Conservation (phyloP, 2,888 invertebrate species). For the Drosophila barbarae region DNA sequence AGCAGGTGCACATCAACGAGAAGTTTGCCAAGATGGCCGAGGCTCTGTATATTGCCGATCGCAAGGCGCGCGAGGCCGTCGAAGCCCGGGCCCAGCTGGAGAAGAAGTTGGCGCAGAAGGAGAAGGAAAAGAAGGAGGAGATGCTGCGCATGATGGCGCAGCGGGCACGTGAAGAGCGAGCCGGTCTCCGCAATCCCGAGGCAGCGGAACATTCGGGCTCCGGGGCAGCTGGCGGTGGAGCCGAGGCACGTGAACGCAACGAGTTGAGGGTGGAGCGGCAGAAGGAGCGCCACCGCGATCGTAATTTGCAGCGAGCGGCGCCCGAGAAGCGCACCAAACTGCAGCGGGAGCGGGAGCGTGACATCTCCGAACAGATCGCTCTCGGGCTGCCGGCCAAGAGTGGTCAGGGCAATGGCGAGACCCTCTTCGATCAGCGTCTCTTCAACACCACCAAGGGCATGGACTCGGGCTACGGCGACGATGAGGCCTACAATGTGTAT, state of each 20-base stretch:
- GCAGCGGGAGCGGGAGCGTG: slow-evolving; percentile 94
- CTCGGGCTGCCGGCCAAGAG: slow-evolving; percentile 94
- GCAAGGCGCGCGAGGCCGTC: slow-evolving; percentile 98
- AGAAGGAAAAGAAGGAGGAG: slow-evolving; percentile 99
- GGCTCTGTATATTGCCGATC: slow-evolving; percentile 97
- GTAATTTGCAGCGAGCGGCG: slow-evolving; percentile 95
- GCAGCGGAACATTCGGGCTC: slow-evolving; percentile 75
- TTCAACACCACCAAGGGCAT: slow-evolving; percentile 96
- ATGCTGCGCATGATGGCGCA: slow-evolving; percentile 95
- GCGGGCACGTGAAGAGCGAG: slow-evolving; percentile 96
- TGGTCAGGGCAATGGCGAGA: slow-evolving; percentile 84
- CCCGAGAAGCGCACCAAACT: slow-evolving; percentile 96
- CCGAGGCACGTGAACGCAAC: slow-evolving; percentile 89
- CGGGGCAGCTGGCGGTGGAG: neutral
- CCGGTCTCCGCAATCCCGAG: slow-evolving; percentile 83
- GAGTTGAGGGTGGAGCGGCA: slow-evolving; percentile 92
- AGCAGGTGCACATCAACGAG: slow-evolving; percentile 98
- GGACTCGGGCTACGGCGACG: slow-evolving; percentile 95
- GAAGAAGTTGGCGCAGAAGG: slow-evolving; percentile 96
- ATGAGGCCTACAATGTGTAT: slow-evolving; percentile 98
- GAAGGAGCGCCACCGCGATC: slow-evolving; percentile 93
- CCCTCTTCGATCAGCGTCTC: slow-evolving; percentile 95
- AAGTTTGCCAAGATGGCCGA: slow-evolving; percentile 99
- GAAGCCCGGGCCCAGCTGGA: slow-evolving; percentile 97
- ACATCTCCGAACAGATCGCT: slow-evolving; percentile 99